Base-by-base conservation (phyloP, 2,888 invertebrate genomes). In the Eremobia ochroleuca region DNA sequence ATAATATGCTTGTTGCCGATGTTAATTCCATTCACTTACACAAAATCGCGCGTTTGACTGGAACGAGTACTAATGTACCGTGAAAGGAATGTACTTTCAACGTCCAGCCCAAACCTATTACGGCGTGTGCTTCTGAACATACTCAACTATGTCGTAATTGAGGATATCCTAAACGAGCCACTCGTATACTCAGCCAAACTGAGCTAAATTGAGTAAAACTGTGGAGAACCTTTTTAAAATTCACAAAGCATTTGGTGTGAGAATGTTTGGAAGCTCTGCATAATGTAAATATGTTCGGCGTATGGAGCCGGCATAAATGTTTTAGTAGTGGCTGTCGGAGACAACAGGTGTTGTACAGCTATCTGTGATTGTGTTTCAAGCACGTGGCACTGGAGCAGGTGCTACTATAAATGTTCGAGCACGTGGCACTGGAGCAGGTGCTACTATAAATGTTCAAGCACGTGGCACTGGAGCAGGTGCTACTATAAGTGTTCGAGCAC, bases 91-190 rank as follows among this genome's bases (percentile, higher is more conserved):
- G 13, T 46, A 55, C 66, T 49, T 18, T n/a, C 6, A 62, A 49
- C 40, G 76, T 62, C 43, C 71, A 34, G 46, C 37, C 69, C 59
- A 37, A 76, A 66, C 69, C 69, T 75, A 66, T 73, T 70, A 78
- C 64, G 49, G 55, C 25, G 13, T 46, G 65, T 34, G 61, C 46
- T 59, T 59, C 49, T 61, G 25, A 67, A 72, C 59, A 79, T 34
- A 79, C 68, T 76, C 40, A 49, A 76, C 61, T 68, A 76, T 55
- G 49, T 49, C 62, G 71, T 79, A 58, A 74, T 74, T 73, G 64
- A 65, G 71, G 43, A 58, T 64, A 67, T 72, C 58, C 76, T 40
- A 46, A 71, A 61, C 67, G 37, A 67, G 31, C 62, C 73, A 52
- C 82, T 73, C 49, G 62, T 43, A 67, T 28, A 64, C 72, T 64